Evolutionary conservation across 2,888 invertebrate genomes (phyloP), one percentile per base, ranked within the genome.

Genomic region (Drosophila dives): DNA sequence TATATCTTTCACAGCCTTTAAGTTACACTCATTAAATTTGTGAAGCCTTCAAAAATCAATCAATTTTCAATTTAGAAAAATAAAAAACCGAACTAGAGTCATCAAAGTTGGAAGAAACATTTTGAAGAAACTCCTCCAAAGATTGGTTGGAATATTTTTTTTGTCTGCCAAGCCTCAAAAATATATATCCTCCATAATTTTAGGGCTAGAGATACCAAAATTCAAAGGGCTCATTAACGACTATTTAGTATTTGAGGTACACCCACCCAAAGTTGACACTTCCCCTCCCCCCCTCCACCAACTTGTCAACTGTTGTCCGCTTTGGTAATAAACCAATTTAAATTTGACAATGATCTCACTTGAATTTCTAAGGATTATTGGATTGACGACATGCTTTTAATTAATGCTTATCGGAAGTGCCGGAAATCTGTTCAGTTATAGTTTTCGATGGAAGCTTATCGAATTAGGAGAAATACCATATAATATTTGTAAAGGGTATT

Each of bases 361-460:
- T 8, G 3, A 23, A 8, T 45, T 45, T 23, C 15, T 8, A 8
- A 8, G 15, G 2, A 8, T 15, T 15, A 8, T 23, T 4, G 20
- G 20, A 12, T 1, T 45, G 12, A 7, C 20, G 6, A 45, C 20
- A 12, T 45, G 45, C 0, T 36, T 48, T 26, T 4, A 15, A 23
- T 15, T 11, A 36, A n/a, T 61, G 50, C 1, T 29, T 50, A 42
- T 38, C 33, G 26, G 42, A 56, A 61, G 26, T 61, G 40, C 65
- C 23, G 50, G 34, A 40, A 77, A 62, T 64, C 12, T 15, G 36
- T 50, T 51, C 45, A 60, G 73, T 62, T 48, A 45, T 49, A 63
- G 72, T 62, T 48, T 48, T 59, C 67, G 12, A 12, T 34, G 32
- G 32, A 45, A 45, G 42, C 26, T 33, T 48, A 7, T 56, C 36